Evolutionary conservation across 2,888 invertebrate genomes (phyloP).

Genomic region (Rhaphigaster nebulosa): DNA sequence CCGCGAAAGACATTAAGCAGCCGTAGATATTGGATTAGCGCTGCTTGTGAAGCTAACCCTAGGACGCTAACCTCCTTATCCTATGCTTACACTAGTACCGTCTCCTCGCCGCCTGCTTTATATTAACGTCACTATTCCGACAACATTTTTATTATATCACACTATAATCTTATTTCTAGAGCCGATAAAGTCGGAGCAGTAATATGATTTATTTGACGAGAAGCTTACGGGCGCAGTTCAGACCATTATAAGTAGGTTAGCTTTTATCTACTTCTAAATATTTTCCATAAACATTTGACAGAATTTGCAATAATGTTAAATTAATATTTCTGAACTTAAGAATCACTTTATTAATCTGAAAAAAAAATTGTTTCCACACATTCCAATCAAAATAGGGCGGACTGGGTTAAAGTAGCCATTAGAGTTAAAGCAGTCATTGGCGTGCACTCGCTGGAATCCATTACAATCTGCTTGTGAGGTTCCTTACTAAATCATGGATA

Average conservation of each 20-base stretch:
- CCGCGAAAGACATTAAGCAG: neutral
- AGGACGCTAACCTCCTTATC: neutral
- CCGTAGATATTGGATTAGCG: neutral
- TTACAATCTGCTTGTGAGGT: too few species aligned
- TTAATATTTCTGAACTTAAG: too few species aligned
- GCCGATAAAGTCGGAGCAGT: neutral
- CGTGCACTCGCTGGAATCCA: too few species aligned
- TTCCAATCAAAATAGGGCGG: too few species aligned
- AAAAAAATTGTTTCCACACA: too few species aligned
- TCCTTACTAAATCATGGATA: too few species aligned
- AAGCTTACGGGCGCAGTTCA: neutral
- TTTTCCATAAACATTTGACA: neutral
- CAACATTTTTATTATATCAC: neutral
- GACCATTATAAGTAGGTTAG: neutral
- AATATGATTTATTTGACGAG: neutral
- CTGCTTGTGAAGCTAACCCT: neutral
- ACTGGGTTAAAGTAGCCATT: too few species aligned
- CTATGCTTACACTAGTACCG: neutral
- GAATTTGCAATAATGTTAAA: too few species aligned
- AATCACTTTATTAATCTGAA: too few species aligned
- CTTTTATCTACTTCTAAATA: neutral
- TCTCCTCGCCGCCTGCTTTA: neutral
- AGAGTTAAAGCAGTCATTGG: too few species aligned
- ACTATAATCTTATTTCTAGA: neutral
- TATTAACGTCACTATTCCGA: neutral